Base-by-base conservation (phyloP, 2,797 vertebrate species). In the Staurois parvus region DNA sequence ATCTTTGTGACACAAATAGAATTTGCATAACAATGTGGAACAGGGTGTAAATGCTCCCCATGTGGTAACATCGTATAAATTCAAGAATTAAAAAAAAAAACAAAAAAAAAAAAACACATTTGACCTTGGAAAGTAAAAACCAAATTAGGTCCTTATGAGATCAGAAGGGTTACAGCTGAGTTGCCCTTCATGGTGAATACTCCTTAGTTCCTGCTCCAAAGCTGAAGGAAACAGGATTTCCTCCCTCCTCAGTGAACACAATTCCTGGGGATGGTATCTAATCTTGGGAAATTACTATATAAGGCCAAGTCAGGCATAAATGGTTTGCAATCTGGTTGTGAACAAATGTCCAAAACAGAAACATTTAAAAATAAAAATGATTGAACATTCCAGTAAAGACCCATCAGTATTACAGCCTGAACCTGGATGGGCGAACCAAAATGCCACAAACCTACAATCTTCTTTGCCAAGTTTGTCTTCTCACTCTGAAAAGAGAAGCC, bases 201-300 rank as follows among this genome's bases (percentile, higher is more conserved):
- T 21, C 45, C 76, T 83, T 19, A 74, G 72, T 83, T 84, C 81
- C 76, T 87, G 81, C 81, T 79, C 69, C 76, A 62, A 26, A 29
- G 40, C 68, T 70, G 62, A 13, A 84, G 81, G 64, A 66, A 88
- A 30, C 68, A 45, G 74, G 88, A 80, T 2, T 78, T 59, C 72
- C 83, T 90, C 85, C 80, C 66, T 87, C 68, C 76, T 83, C 42
- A n/a, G 13, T 75, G 79, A 91, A 89, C 89, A 90, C 89, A 90
- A 91, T 91, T 91, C 90, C 91, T 91, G 91, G 92, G 91, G 92
- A 92, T 90, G 32, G 91, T 90, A 91, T 91, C 92, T 91, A 90
- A 92, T 91, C 91, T 91, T 90, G 91, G 90, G 91, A 90, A 92
- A 92, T 92, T 10, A 84, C 92, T 93, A 92, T 92, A 93, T 91